phyloP scores from a whole-genome alignment of 2,888 invertebrate genomes.

The Isotomurus palustris region DNA sequence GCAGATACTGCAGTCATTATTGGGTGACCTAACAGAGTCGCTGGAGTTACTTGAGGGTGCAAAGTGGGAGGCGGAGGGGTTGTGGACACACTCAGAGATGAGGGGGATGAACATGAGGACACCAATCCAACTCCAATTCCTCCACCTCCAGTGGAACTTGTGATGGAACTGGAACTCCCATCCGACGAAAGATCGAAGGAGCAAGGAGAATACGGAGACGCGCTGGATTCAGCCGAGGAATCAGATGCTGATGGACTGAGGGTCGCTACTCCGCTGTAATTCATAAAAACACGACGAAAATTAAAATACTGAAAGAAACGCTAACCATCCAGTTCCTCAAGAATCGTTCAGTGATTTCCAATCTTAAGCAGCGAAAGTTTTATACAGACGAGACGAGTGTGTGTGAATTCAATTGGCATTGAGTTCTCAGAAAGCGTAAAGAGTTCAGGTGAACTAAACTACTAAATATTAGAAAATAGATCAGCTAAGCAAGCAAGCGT shows the following conservation, averaged over 20 bases:
- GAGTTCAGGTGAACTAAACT: too few relatives aligned
- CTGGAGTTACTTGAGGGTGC: not conserved
- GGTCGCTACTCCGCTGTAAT: slow-evolving; percentile 39
- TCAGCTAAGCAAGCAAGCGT: too few relatives aligned
- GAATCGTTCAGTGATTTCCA: too few relatives aligned
- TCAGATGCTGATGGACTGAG: slow-evolving; percentile 41
- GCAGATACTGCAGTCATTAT: slow-evolving; percentile 3
- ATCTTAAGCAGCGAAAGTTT: too few relatives aligned
- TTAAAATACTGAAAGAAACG: not conserved
- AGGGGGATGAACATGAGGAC: not conserved
- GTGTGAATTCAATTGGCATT: too few relatives aligned
- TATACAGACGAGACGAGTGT: too few relatives aligned
- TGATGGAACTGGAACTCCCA: slow-evolving; percentile 3
- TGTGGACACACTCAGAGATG: slow-evolving; percentile 1
- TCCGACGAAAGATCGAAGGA: slow-evolving; percentile 40
- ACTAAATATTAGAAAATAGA: too few relatives aligned
- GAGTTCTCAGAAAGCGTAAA: too few relatives aligned
- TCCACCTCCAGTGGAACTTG: not conserved
- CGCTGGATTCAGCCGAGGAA: slow-evolving; percentile 40
- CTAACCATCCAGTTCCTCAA: too few relatives aligned
- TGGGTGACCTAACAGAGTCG: slow-evolving; percentile 2
- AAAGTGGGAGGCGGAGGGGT: not conserved
- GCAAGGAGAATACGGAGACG: slow-evolving; percentile 36
- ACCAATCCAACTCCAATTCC: too few relatives aligned
- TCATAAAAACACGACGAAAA: slow-evolving; percentile 11